Evolutionary conservation across 2,888 invertebrate genomes (phyloP), one percentile per base, ranked within the genome.

Genomic region (Trachelus stipa): DNA sequence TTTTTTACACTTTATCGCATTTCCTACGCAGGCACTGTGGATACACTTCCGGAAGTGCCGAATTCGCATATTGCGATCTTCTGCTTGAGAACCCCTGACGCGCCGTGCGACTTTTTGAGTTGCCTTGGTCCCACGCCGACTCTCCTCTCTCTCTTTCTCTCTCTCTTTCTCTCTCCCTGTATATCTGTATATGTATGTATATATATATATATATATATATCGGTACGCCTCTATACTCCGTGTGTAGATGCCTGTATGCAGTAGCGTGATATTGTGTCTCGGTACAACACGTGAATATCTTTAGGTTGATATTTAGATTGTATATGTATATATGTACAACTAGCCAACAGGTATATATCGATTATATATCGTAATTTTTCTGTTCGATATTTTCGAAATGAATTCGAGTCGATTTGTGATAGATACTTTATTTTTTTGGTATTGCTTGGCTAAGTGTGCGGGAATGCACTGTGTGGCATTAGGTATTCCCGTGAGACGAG

Each of bases 61-160:
- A 12, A 75, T 23, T 30, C 56, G 37, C 33, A 30, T 31, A 68
- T 30, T 30, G 23, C 33, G 40, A 23, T n/a, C 15, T 34, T 56
- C 79, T 37, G 85, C 77, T 85, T 90, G 91, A 90, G 90, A 90
- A 87, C 87, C 89, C 81, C 89, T 89, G 90, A 56, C 83, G 84
- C 86, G 87, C 87, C 91, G 90, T 91, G 91, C 89, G 91, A 91
- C 91, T 91, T 90, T 91, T 91, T 90, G 84, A 89, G 86, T 85
- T 87, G 87, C 86, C 87, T 86, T 90, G 90, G 89, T 91, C 91
- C 88, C 91, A 91, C 91, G 91, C 89, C 85, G 87, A 85, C 85
- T 85, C 85, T 85, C 34, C 71, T 71, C 31, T 34, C 31, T 33
- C 9, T 31, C 31, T 33, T 9, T 33, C 12, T 69, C 30, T 30